A percentile compares a stretch with the other conserved stretches of the same genome.
These are phyloP conservation scores for Mohoua ochrocephala DNA, from an alignment of 2,113 vertebrate genomes.

Conservation along the genomic window DNA sequence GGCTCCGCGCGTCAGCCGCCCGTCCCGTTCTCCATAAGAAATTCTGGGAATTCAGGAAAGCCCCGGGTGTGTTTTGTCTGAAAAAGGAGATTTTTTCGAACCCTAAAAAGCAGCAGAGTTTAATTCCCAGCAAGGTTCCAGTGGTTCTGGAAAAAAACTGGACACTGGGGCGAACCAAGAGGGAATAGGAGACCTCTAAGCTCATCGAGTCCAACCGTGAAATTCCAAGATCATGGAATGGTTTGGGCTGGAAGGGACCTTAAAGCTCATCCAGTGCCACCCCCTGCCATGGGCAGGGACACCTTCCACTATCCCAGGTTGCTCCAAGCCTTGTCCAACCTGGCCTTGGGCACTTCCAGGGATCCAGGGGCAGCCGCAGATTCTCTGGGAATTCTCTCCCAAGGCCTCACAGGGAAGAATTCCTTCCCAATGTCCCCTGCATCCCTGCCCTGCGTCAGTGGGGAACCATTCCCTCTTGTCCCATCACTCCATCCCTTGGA, in stretches of 20 bases:
- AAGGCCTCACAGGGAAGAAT: neutral
- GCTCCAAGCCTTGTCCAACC: neutral
- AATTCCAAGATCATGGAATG: neutral
- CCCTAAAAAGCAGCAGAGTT: neutral
- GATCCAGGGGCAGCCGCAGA: neutral
- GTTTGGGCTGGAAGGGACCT: neutral
- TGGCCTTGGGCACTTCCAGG: neutral
- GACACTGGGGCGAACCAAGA: neutral
- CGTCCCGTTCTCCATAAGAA: neutral
- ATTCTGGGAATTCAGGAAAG: neutral
- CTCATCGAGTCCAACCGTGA: neutral
- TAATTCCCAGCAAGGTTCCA: neutral
- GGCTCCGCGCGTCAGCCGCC: neutral
- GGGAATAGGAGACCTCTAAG: neutral
- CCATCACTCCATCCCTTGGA: neutral
- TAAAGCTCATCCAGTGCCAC: neutral
- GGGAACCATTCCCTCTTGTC: neutral
- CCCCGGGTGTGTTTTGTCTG: fast-evolving
- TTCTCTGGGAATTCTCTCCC: neutral
- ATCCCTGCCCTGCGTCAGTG: neutral
- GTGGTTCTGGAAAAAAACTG: neutral
- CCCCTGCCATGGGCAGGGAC: neutral
- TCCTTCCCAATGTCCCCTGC: neutral
- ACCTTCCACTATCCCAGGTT: neutral
- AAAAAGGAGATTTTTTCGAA: neutral